Conservation (phyloP, 1,140 invertebrate species). For the Drosophila paulistorum region DNA sequence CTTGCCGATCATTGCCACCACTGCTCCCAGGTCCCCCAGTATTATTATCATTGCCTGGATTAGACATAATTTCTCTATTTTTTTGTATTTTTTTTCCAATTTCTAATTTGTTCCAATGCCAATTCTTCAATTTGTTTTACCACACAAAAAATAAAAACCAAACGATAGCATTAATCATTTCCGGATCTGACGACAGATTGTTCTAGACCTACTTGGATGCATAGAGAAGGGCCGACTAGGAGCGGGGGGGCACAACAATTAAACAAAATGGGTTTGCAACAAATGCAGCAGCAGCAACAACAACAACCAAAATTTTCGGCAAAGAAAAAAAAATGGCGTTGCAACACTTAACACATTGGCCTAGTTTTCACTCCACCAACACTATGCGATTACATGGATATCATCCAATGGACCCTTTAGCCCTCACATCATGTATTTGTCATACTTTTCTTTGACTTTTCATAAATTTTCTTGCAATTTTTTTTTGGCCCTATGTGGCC, state of each 20-base stretch:
- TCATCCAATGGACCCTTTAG: not conserved
- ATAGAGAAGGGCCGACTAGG: not conserved
- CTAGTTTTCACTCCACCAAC: not conserved
- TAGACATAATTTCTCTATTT: constrained; percentile 39
- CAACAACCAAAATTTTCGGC: not conserved
- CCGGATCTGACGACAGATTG: not conserved
- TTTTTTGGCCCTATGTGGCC: constrained; percentile 59
- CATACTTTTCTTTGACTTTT: constrained; percentile 8
- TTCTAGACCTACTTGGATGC: not conserved
- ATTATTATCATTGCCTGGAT: constrained; percentile 21
- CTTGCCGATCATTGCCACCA: constrained; percentile 7
- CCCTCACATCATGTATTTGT: not conserved
- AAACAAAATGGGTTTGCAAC: constrained; percentile 10
- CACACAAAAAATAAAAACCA: constrained; percentile 18
- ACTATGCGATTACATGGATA: not conserved
- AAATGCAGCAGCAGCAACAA: not conserved
- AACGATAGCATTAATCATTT: not conserved
- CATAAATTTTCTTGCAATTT: not conserved
- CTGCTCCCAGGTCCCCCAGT: constrained; percentile 9
- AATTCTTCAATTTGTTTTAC: constrained; percentile 11
- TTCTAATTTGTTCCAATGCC: not conserved
- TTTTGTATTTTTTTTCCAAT: not conserved
- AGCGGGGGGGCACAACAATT: not conserved
- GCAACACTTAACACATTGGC: constrained; percentile 2
- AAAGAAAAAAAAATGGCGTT: constrained; percentile 9